A percentile compares a stretch with the other conserved stretches of the same genome.
phyloP scores from a whole-genome alignment of 2,888 invertebrate genomes.

The Orthosia gracilis region DNA sequence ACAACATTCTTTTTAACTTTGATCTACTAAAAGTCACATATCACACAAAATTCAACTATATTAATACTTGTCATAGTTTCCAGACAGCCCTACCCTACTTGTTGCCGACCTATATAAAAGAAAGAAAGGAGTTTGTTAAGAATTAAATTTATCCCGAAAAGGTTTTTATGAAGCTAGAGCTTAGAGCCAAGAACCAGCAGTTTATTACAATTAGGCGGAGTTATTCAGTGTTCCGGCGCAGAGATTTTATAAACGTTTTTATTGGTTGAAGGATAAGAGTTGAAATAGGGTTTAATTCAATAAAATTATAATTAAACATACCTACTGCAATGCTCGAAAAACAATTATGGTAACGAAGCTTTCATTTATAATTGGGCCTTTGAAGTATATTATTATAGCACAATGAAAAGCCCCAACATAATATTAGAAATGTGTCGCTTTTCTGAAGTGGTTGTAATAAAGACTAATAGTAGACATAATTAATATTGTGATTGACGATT shows the following conservation, averaged over 20 bases:
- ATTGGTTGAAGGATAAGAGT: conserved; percentile 27
- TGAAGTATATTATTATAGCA: not conserved
- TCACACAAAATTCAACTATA: not conserved
- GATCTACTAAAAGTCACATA: too few relatives aligned
- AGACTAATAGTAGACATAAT: not conserved
- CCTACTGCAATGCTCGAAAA: too few relatives aligned
- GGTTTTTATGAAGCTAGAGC: conserved; percentile 57
- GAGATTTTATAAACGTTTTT: conserved; percentile 41
- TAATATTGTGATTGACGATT: too few relatives aligned
- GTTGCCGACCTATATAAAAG: conserved; percentile 28
- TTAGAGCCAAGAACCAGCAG: conserved; percentile 49
- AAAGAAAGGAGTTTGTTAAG: conserved; percentile 43
- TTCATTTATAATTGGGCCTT: not conserved
- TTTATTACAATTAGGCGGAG: conserved; percentile 60
- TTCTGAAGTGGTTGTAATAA: not conserved
- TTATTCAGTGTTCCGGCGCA: conserved; percentile 43
- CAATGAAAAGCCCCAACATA: too few relatives aligned
- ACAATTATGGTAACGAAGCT: too few relatives aligned
- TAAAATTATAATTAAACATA: not conserved
- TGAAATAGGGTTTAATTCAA: conserved; percentile 2
- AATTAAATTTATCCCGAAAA: conserved; percentile 52
- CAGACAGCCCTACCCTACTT: conserved; percentile 1
- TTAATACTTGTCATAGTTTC: not conserved
- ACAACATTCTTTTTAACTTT: too few relatives aligned
- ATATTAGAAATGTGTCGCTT: not conserved